Percentiles rank a stretch among this genome's conserved stretches.
These are phyloP conservation scores for Drosophila cognata DNA, from an alignment of 2,888 invertebrate genomes.

Conservation along the genomic window DNA sequence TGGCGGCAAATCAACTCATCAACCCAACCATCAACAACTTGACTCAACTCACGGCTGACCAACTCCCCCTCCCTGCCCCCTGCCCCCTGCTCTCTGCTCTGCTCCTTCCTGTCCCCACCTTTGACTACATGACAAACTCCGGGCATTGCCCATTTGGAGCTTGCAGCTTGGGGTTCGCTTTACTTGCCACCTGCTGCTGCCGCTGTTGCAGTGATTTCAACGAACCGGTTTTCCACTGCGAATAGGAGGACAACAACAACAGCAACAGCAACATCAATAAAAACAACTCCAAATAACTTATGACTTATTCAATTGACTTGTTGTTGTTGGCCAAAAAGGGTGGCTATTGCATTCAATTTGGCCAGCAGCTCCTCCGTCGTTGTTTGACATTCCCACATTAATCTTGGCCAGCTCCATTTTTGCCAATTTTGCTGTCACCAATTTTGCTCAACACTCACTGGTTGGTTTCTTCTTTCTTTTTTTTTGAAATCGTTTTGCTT, in stretches of 20 bases:
- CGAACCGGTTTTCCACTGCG: constrained; percentile 57
- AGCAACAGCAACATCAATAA: constrained; percentile 15
- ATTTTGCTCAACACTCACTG: constrained; percentile 12
- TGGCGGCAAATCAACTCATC: constrained; percentile 54
- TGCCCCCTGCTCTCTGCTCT: neutral
- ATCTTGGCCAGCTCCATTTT: constrained; percentile 50
- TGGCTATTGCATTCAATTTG: constrained; percentile 41
- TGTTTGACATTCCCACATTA: constrained; percentile 62
- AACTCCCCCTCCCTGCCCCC: neutral
- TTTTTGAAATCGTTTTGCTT: neutral
- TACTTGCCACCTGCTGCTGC: constrained; percentile 66
- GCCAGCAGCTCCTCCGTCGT: constrained; percentile 9
- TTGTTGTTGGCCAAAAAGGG: constrained; percentile 44
- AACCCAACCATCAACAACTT: constrained; percentile 15
- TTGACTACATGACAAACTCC: constrained; percentile 14
- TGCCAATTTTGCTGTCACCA: constrained; percentile 35
- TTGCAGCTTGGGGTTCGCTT: constrained; percentile 16
- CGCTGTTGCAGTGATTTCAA: constrained; percentile 53
- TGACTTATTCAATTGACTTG: constrained; percentile 70
- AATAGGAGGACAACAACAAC: constrained; percentile 37
- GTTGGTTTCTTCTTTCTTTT: neutral
- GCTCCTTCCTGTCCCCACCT: neutral
- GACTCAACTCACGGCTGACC: constrained; percentile 3
- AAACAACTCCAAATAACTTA: constrained; percentile 46
- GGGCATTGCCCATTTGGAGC: constrained; percentile 46